phyloP scores from a whole-genome alignment of 2,797 vertebrate species.

The Schizothorax lantsangensis region DNA sequence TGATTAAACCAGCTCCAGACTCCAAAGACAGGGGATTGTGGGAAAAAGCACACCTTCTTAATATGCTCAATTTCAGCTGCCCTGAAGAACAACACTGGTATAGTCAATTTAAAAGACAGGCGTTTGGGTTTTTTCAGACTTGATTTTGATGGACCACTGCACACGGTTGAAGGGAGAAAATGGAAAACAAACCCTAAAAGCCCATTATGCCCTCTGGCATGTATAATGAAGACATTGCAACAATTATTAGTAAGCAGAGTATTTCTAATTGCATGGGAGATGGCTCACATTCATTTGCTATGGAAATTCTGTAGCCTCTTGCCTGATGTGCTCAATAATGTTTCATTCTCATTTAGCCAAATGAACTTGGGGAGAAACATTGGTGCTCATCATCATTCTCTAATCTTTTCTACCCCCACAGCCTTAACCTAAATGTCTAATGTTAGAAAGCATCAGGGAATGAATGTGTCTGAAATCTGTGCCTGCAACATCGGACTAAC shows the following conservation, averaged over 20 bases:
- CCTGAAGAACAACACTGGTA: slow-evolving; percentile 61
- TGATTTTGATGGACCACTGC: slow-evolving; percentile 67
- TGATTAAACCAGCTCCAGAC: slow-evolving; percentile 52
- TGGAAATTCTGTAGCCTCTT: slow-evolving; percentile 41
- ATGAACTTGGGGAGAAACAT: slow-evolving; percentile 29
- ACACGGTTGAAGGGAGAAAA: slow-evolving; percentile 51
- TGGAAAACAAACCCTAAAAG: slow-evolving; percentile 35
- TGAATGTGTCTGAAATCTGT: slow-evolving; percentile 3
- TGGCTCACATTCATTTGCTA: slow-evolving; percentile 44
- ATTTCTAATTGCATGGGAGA: slow-evolving; percentile 49
- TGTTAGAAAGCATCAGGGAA: not conserved
- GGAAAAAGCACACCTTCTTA: slow-evolving; percentile 61
- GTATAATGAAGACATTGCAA: slow-evolving; percentile 52
- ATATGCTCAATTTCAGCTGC: slow-evolving; percentile 68
- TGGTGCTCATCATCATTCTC: slow-evolving; percentile 14
- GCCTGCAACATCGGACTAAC: not conserved
- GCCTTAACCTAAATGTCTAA: not conserved
- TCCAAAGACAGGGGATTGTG: slow-evolving; percentile 40
- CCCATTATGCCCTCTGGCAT: slow-evolving; percentile 65
- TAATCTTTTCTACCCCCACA: slow-evolving; percentile 10
- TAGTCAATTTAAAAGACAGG: slow-evolving; percentile 61
- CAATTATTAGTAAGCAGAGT: slow-evolving; percentile 51
- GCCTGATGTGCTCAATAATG: slow-evolving; percentile 14
- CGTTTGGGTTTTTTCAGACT: slow-evolving; percentile 61
- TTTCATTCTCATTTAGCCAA: slow-evolving; percentile 37